These are phyloP conservation scores for Helicoverpa armigera DNA, from an alignment of 1,140 invertebrate genomes.

Conservation along the genomic window DNA sequence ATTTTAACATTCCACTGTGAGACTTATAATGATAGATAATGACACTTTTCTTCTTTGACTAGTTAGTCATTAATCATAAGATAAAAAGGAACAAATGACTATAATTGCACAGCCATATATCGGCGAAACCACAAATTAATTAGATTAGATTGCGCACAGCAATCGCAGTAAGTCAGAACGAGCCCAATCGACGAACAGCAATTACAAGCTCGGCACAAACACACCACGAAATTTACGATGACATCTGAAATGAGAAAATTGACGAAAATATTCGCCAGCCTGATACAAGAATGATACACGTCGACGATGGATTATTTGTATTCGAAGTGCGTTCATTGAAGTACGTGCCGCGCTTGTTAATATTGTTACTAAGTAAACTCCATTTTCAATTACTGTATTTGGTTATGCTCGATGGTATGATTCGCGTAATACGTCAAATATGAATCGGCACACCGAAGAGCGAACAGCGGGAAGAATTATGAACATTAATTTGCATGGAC, in stretches of 20 bases:
- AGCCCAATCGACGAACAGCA: slow-evolving; percentile 35
- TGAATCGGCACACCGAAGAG: slow-evolving; percentile 47
- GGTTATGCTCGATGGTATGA: slow-evolving; percentile 59
- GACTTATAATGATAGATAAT: too few species aligned
- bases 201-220: slow-evolving; percentile 25
- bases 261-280: slow-evolving; percentile 63
- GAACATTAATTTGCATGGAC: slow-evolving; percentile 64
- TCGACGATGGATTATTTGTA: slow-evolving; percentile 69
- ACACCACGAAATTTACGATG: slow-evolving; percentile 28
- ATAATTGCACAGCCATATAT: slow-evolving; percentile 31
- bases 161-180: slow-evolving; percentile 33
- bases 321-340: slow-evolving; percentile 68
- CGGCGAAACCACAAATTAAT: slow-evolving; percentile 35
- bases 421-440: slow-evolving; percentile 57
- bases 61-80: too few species aligned
- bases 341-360: slow-evolving; percentile 69
- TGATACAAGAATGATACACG: slow-evolving; percentile 67
- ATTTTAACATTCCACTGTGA: too few species aligned
- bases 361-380: slow-evolving; percentile 71
- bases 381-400: slow-evolving; percentile 73
- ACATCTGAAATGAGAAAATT: slow-evolving; percentile 34
- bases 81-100: slow-evolving; percentile 2
- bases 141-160: slow-evolving; percentile 31
- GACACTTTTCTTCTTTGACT: too few species aligned
- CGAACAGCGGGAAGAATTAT: slow-evolving; percentile 53